Evolutionary conservation across 2,888 invertebrate species (phyloP).

Genomic region (Ennomos fuscantarius): DNA sequence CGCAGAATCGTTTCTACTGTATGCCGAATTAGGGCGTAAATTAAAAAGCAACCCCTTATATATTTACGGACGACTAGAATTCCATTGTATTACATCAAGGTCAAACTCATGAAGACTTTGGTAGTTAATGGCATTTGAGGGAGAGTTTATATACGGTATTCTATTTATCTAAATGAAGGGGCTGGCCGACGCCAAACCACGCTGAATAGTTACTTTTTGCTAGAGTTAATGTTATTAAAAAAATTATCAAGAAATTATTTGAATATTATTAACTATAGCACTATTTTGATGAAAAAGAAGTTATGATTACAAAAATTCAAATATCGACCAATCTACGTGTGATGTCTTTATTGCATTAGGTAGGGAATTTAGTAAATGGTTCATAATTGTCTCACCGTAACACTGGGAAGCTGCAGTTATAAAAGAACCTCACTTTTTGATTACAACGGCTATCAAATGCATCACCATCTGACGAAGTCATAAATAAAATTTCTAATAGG

Average conservation of each 20-base stretch:
- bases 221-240: too few relatives aligned
- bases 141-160: not conserved
- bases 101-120: not conserved
- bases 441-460: constrained; percentile 40
- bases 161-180: not conserved
- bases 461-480: constrained; percentile 28
- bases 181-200: too few relatives aligned
- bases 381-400: constrained; percentile 28
- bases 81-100: constrained; percentile 2
- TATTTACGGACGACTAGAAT: not conserved
- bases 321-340: constrained; percentile 3
- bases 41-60: not conserved
- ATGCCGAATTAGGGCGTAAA: not conserved
- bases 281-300: not conserved
- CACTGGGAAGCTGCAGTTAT: constrained; percentile 31
- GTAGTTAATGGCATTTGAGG: not conserved
- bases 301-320: not conserved
- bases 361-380: constrained; percentile 31
- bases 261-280: constrained; percentile 1
- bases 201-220: too few relatives aligned
- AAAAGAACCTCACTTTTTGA: constrained; percentile 37
- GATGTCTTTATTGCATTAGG: constrained; percentile 29
- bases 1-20: too few relatives aligned
- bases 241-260: too few relatives aligned
- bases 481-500: constrained; percentile 34